Base-by-base conservation (phyloP, 2,113 vertebrate species). In the Pavo muticus region DNA sequence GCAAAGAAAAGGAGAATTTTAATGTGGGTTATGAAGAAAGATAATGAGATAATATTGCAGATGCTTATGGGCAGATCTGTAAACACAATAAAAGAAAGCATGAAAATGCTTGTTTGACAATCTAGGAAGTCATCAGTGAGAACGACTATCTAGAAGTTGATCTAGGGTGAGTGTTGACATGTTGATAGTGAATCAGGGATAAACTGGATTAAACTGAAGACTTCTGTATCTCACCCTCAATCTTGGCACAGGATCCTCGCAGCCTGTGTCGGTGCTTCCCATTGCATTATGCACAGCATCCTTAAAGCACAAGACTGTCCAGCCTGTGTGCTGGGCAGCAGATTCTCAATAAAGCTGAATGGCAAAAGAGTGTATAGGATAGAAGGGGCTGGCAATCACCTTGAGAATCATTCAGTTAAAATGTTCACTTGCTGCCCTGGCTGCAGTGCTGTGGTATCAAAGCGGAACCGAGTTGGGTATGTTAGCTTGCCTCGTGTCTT, bases 41-140 rank as follows among this genome's bases (percentile, higher is more conserved):
- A 95, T 95, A 91, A 95, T 85, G 91, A 95, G 94, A 96, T 95
- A 95, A 83, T 80, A 68, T 44, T 97, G 91, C 82, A 85, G 89
- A 47, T 87, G 94, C 93, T 94, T 86, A 52, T 77, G 90, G 91
- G 93, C 75, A 92, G 64, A 91, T 95, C 91, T 92, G 91, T 91
- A 83, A 91, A 64, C 54, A 77, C 87, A 95, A 96, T 86, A 95
- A 95, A 94, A 91, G 89, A 94, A 93, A 94, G 95, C 94, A 97
- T 87, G 65, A 91, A 96, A 94, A 91, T 71, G 50, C 91, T 91
- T 96, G 95, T 95, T 90, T 95, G 85, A 95, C 91, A 95, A 95
- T 93, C 77, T 90, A 90, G 79, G 78, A 81, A 90, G 72, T 78
- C 73, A 69, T 94, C 91, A 88, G 2, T 95, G 94, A 84, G 83